phyloP scores from a whole-genome alignment of 1,140 invertebrate species.

The Panulirus ornatus region DNA sequence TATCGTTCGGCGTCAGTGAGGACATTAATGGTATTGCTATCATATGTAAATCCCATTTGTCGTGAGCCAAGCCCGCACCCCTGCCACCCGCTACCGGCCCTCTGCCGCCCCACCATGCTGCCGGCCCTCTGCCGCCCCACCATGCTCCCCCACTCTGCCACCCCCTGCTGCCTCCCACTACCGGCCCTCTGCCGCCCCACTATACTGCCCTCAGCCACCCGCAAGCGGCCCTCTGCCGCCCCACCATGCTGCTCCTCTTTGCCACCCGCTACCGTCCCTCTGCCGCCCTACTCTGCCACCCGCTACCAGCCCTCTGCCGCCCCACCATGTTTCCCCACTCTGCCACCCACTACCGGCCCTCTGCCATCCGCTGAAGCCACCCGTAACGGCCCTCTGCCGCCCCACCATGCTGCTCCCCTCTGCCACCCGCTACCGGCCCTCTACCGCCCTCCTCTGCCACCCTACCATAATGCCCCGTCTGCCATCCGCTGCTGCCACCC shows the following conservation, averaged over 20 bases:
- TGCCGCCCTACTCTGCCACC: too few species aligned
- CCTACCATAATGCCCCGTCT: not conserved
- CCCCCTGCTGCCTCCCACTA: not conserved
- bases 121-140: not conserved
- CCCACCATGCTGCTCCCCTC: not conserved
- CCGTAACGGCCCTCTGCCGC: too few species aligned
- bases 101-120: not conserved
- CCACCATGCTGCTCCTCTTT: too few species aligned
- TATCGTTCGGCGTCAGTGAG: constrained; percentile 44
- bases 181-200: not conserved
- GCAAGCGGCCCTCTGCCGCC: not conserved
- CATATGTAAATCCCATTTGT: constrained; percentile 65
- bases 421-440: not conserved
- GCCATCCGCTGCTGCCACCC: too few species aligned
- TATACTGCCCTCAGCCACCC: not conserved
- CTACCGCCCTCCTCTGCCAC: too few species aligned
- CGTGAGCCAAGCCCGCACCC: constrained; percentile 38
- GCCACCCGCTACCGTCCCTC: not conserved
- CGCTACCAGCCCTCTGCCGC: too few species aligned
- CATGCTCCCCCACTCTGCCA: not conserved
- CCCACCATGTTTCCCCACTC: not conserved
- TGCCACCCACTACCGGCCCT: not conserved
- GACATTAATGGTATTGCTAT: constrained; percentile 65
- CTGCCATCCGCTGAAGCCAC: not conserved
- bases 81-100: constrained; percentile 4